Evolutionary conservation across 1,140 invertebrate genomes (phyloP), one percentile per base, ranked within the genome.

Genomic region (Drosophila obscura): DNA sequence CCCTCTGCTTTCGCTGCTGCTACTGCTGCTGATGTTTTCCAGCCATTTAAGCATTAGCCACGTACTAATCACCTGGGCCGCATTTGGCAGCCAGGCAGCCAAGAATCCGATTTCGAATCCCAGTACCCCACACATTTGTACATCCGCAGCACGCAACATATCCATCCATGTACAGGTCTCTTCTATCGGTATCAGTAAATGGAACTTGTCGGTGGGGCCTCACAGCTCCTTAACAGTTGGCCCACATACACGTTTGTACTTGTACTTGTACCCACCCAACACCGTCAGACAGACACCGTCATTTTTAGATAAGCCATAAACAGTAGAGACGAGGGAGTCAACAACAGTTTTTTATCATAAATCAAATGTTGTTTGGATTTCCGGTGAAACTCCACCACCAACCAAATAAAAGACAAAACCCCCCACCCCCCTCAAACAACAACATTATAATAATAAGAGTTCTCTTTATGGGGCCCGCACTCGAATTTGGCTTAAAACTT

Each of bases 341-440:
- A 43, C 60, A 72, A 50, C 59, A 57, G 46, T 28, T 28, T 68
- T 85, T 78, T 73, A 85, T 87, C 81, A 78, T 87, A 85, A 87
- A 85, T 87, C 82, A 82, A 78, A 81, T 81, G 82, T 82, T 81
- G 78, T 82, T 82, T 87, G 81, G 74, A 85, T 85, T 85, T 85
- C 81, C 81, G 81, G 81, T 87, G 81, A 85, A 85, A 85, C 78
- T 81, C 44, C 16, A 28, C 35, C 9, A 31, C 9, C n/a, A 62
- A 28, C 44, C 56, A 62, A 59, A 69, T 13, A 58, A 35, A 48
- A 46, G 31, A 48, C 9, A 24, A 71, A 52, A 35, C 4, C 28
- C 15, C 50, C 7, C 2, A 5, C 1, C 26, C 39, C 45, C 61
- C 61, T 68, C 41, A 24, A 49, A 19, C 31, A 35, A 9, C 31